A percentile compares a stretch with the other conserved stretches of the same genome.
Evolutionary conservation across 2,797 vertebrate species (phyloP).

Genomic region (Rhinella marina): DNA sequence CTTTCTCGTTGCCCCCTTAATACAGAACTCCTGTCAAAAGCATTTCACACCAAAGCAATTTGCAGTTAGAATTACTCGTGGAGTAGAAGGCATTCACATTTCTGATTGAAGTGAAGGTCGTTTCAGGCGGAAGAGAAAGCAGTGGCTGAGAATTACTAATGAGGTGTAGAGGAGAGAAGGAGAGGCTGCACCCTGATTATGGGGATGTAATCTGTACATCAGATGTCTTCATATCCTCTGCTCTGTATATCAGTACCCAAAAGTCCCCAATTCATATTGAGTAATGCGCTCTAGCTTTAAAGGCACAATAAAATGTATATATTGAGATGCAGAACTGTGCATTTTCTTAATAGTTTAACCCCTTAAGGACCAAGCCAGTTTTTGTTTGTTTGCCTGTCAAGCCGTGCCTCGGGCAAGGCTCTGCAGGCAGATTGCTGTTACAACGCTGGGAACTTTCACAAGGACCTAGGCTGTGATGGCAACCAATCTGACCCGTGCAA

Average conservation of each 20-base stretch:
- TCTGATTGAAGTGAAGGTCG: constrained; percentile 60
- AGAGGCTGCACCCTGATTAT: constrained; percentile 14
- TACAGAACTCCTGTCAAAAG: constrained; percentile 55
- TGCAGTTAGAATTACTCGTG: constrained; percentile 51
- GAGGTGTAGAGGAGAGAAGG: neutral
- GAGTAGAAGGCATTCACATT: constrained; percentile 55
- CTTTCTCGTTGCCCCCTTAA: constrained; percentile 48
- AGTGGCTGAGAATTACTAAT: constrained; percentile 53
- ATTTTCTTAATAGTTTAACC: no score
- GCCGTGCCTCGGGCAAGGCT: no score
- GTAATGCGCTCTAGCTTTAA: neutral
- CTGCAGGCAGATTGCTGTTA: no score
- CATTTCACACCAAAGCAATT: constrained; percentile 62
- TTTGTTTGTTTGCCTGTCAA: no score
- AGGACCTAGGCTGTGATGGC: no score
- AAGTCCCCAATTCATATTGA: neutral
- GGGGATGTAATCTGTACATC: constrained; percentile 34
- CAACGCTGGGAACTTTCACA: no score
- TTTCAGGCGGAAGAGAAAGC: constrained; percentile 39
- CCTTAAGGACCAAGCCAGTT: no score
- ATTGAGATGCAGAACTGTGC: no score
- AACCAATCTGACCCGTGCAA: no score
- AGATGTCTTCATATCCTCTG: constrained; percentile 24
- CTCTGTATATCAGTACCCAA: neutral
- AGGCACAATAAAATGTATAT: neutral